Percentiles rank a stretch among this genome's conserved stretches.
Evolutionary conservation across 2,113 vertebrate species (phyloP).

Genomic region (Otis tarda): DNA sequence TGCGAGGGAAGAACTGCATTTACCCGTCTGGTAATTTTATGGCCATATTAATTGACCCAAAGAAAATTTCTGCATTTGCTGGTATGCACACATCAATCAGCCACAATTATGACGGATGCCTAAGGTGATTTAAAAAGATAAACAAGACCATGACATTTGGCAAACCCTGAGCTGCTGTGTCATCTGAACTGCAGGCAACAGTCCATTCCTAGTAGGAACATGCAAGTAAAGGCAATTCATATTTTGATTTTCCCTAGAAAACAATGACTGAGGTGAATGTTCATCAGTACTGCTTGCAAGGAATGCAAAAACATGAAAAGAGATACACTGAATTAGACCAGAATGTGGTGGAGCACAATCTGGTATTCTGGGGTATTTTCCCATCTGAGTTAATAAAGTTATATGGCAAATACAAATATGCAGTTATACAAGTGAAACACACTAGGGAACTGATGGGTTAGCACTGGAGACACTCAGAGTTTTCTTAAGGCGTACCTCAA

Average conservation of each 20-base stretch:
- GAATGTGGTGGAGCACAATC: rapidly evolving
- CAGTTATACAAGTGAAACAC: neutral
- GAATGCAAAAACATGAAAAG: neutral
- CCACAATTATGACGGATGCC: neutral
- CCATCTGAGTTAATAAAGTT: neutral
- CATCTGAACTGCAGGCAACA: neutral
- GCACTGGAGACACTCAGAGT: neutral
- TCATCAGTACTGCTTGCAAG: neutral
- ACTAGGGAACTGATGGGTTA: neutral
- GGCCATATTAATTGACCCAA: neutral
- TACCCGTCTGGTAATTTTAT: constrained; percentile 27
- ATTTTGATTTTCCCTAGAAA: neutral
- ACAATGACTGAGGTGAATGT: neutral
- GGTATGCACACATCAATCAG: neutral
- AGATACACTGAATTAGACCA: neutral
- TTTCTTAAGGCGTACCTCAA: neutral
- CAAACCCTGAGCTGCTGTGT: neutral
- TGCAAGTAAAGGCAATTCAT: neutral
- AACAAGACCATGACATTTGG: neutral
- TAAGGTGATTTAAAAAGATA: neutral
- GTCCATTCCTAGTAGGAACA: neutral
- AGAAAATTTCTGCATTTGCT: neutral
- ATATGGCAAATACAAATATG: neutral
- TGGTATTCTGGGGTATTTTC: neutral
- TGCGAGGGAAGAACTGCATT: neutral